Conservation (phyloP, 2,888 invertebrate genomes). For the Panzeria rudis region DNA sequence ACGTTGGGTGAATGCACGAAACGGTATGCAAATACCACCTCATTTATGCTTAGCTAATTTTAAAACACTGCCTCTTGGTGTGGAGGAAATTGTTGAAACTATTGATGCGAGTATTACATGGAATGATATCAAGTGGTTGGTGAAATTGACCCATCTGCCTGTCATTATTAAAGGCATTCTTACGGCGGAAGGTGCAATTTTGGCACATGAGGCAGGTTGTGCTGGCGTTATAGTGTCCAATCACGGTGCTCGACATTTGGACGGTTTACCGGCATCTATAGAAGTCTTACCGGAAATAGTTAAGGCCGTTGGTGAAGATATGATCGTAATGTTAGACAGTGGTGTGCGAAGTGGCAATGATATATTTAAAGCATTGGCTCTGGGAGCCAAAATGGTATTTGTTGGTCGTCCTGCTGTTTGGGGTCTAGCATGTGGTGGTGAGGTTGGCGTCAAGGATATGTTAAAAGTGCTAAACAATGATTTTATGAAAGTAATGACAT, state of each 20-base stretch:
- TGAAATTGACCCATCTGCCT: conserved; percentile 90
- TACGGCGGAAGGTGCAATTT: conserved; percentile 92
- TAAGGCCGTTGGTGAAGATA: conserved; percentile 87
- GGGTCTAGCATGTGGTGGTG: conserved; percentile 91
- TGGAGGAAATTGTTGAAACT: conserved; percentile 89
- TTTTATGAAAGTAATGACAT: conserved; percentile 89
- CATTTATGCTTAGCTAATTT: conserved; percentile 95
- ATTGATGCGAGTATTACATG: conserved; percentile 90
- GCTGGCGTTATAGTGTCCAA: conserved; percentile 95
- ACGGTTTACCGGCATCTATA: conserved; percentile 90
- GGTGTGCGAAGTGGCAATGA: conserved; percentile 93
- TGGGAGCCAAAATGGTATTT: conserved; percentile 96
- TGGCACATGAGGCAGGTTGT: conserved; percentile 90
- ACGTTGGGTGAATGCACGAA: conserved; percentile 91
- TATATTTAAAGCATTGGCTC: conserved; percentile 94
- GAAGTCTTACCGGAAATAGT: conserved; percentile 92
- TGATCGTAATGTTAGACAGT: conserved; percentile 94
- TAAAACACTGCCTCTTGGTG: conserved; percentile 83
- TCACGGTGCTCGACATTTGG: conserved; percentile 94
- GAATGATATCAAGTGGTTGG: conserved; percentile 94
- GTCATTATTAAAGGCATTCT: conserved; percentile 94
- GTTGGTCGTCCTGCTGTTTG: conserved; percentile 93
- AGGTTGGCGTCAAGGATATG: conserved; percentile 90
- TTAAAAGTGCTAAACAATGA: conserved; percentile 90
- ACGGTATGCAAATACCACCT: conserved; percentile 91